Conservation (phyloP, 2,113 vertebrate genomes). For the Cnemophilus loriae region DNA sequence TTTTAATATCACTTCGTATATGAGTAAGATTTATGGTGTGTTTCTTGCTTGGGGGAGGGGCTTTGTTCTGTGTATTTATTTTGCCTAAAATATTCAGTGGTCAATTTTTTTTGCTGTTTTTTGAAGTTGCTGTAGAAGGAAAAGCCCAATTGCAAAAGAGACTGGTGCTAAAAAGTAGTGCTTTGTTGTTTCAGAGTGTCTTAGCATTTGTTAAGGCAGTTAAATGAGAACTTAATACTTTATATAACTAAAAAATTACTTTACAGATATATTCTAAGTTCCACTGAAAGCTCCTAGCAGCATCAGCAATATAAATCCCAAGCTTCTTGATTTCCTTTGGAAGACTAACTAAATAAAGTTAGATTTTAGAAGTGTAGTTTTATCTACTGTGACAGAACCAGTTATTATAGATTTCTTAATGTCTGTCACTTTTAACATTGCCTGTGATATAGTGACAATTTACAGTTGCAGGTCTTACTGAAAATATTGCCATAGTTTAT, state of each 20-base stretch:
- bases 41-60: not conserved
- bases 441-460: not conserved
- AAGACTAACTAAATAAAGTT: not conserved
- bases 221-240: not conserved
- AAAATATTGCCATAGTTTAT: not conserved
- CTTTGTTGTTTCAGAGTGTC: not conserved
- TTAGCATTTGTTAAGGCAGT: not conserved
- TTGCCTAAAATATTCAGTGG: not conserved
- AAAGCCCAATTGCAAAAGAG: not conserved
- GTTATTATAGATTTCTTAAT: not conserved
- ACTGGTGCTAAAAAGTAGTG: not conserved
- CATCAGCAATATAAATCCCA: not conserved
- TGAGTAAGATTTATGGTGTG: not conserved
- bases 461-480: not conserved
- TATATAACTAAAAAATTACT: not conserved
- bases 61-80: not conserved
- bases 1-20: not conserved
- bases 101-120: not conserved
- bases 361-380: not conserved
- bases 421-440: not conserved
- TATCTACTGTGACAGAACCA: not conserved
- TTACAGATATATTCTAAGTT: not conserved
- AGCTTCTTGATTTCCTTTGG: not conserved
- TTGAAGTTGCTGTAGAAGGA: not conserved
- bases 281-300: not conserved